phyloP scores from a whole-genome alignment of 2,113 vertebrate species.

The Orcinus orca region DNA sequence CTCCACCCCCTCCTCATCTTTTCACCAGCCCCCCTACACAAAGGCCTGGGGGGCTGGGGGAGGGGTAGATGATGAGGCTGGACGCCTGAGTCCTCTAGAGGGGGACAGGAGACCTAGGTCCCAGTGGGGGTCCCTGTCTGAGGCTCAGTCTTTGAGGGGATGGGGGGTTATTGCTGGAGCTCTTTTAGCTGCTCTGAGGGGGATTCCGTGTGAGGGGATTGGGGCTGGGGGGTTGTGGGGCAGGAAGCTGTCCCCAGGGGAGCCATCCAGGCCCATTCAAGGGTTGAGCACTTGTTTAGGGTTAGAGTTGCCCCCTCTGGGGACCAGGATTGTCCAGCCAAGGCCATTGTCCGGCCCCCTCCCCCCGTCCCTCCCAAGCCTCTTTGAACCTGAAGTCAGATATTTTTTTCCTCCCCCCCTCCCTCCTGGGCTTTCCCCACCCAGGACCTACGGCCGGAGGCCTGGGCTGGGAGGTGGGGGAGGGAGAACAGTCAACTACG shows the following conservation, averaged over 20 bases:
- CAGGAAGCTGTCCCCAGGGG: slow-evolving; percentile 79
- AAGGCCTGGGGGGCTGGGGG: slow-evolving; percentile 4
- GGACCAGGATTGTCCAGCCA: slow-evolving; percentile 73
- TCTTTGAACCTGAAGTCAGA: slow-evolving; percentile 76
- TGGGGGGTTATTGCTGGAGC: neutral
- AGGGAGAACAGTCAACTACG: neutral
- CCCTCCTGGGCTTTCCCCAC: slow-evolving; percentile 53
- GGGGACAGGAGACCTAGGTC: neutral
- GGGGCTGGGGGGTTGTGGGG: slow-evolving; percentile 54
- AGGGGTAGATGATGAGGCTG: neutral
- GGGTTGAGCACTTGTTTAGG: slow-evolving; percentile 77
- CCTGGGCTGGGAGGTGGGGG: neutral
- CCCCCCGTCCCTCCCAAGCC: slow-evolving; percentile 62
- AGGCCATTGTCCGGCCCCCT: slow-evolving; percentile 75
- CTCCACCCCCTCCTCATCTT: neutral
- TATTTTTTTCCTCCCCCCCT: slow-evolving; percentile 16
- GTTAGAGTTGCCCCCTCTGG: slow-evolving; percentile 76
- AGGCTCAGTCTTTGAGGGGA: slow-evolving; percentile 43
- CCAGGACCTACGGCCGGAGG: slow-evolving; percentile 55
- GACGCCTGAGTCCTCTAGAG: neutral
- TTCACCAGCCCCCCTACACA: neutral
- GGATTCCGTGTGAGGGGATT: neutral
- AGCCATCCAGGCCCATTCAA: slow-evolving; percentile 77
- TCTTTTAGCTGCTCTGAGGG: slow-evolving; percentile 18
- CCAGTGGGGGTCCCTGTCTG: neutral